Percentiles rank a stretch among this genome's conserved stretches.
phyloP scores from a whole-genome alignment of 2,113 vertebrate genomes.

The Rhynchomys soricoides region DNA sequence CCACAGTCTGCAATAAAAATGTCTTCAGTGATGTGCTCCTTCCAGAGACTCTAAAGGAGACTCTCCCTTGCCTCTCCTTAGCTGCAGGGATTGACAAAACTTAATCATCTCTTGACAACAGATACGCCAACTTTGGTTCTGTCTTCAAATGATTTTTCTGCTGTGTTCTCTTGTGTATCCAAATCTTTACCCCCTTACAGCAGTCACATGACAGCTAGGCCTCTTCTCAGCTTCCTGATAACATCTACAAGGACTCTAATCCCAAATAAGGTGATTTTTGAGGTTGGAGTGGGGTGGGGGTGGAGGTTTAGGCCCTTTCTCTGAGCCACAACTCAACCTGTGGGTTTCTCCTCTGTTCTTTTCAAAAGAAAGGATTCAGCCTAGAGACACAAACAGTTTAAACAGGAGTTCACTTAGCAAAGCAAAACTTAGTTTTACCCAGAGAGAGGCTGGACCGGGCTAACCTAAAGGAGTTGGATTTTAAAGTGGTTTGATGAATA shows the following conservation, averaged over 20 bases:
- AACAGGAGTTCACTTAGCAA: not conserved
- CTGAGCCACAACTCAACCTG: not conserved
- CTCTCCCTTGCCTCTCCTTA: not conserved
- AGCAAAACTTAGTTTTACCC: not conserved
- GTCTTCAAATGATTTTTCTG: not conserved
- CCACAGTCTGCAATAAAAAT: not conserved
- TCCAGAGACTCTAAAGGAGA: not conserved
- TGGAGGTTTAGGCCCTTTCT: not conserved
- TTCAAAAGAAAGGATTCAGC: not conserved
- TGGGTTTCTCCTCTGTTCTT: not conserved
- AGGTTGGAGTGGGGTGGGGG: not conserved
- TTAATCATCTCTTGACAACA: not conserved
- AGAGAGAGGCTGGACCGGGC: not conserved
- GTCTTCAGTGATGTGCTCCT: not conserved
- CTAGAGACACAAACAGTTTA: not conserved
- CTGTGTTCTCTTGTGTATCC: not conserved
- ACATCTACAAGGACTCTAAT: not conserved
- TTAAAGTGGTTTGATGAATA: not conserved
- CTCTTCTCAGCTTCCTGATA: not conserved
- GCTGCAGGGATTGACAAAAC: not conserved
- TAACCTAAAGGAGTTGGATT: not conserved
- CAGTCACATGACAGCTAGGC: not conserved
- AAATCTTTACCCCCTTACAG: not conserved
- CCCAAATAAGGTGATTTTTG: not conserved
- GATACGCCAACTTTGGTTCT: not conserved